Conservation (phyloP, 2,797 vertebrate species). For the Leptatherina wallacei region DNA sequence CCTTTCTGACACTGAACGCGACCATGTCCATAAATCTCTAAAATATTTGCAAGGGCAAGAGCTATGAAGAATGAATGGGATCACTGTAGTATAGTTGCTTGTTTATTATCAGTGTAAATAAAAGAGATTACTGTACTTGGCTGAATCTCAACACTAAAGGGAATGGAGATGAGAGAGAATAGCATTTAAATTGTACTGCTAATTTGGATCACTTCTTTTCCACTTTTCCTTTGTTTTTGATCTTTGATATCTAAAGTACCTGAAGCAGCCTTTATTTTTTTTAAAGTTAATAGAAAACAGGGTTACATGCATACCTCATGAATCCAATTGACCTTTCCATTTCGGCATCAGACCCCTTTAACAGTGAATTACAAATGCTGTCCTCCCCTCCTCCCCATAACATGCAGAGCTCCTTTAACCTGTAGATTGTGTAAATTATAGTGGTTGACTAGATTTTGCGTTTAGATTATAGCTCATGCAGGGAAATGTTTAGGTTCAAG, state of each 20-base stretch:
- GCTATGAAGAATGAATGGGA: background rate
- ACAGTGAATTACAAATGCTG: slow-evolving; percentile 51
- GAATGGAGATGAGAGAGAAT: background rate
- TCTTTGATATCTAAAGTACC: background rate
- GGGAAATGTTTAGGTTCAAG: slow-evolving; percentile 71
- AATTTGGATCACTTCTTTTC: background rate
- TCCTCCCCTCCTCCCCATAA: slow-evolving; percentile 9
- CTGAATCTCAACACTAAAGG: background rate
- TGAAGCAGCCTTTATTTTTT: background rate
- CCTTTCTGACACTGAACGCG: background rate
- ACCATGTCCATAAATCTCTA: background rate
- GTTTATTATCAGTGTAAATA: background rate
- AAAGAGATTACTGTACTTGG: background rate
- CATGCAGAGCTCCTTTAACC: slow-evolving; percentile 39
- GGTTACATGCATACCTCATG: slow-evolving; percentile 20
- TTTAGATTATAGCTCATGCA: slow-evolving; percentile 64
- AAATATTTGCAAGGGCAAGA: too few relatives aligned
- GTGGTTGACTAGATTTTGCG: slow-evolving; percentile 45
- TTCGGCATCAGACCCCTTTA: slow-evolving; percentile 32
- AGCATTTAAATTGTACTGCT: background rate
- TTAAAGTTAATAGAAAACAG: slow-evolving; percentile 8
- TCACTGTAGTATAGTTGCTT: background rate
- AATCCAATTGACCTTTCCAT: slow-evolving; percentile 9
- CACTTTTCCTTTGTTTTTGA: background rate
- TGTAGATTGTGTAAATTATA: slow-evolving; percentile 72